Evolutionary conservation across 2,797 vertebrate species (phyloP).

Genomic region (Melanotaenia boesemani): DNA sequence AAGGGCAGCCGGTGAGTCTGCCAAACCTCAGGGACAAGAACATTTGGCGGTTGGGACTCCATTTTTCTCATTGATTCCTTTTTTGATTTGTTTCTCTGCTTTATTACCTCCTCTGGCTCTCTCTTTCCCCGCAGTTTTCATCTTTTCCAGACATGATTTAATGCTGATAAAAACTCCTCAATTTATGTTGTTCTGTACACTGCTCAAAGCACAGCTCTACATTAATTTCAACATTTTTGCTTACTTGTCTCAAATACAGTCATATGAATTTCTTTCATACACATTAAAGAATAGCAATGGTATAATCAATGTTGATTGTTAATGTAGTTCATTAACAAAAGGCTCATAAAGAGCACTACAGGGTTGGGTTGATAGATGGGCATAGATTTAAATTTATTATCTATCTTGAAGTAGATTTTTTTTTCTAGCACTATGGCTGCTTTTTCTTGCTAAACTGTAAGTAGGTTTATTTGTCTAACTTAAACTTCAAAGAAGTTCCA

Average conservation of each 20-base stretch:
- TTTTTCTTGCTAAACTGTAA: not conserved
- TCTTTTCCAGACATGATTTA: constrained; percentile 12
- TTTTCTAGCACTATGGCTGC: not conserved
- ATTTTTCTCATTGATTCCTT: constrained; percentile 24
- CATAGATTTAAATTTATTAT: not conserved
- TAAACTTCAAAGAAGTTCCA: not conserved
- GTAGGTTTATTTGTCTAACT: not conserved
- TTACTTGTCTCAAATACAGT: not conserved
- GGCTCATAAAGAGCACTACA: too few species aligned
- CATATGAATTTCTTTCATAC: not conserved
- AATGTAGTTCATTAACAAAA: not conserved
- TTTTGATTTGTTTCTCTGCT: constrained; percentile 44
- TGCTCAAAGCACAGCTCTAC: not conserved
- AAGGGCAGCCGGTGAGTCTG: constrained; percentile 15
- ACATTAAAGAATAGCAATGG: not conserved
- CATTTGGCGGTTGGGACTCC: constrained; percentile 25
- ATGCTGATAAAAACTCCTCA: constrained; percentile 19
- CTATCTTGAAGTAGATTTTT: not conserved
- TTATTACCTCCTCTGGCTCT: constrained; percentile 18
- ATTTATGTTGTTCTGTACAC: constrained; percentile 6
- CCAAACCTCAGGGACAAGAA: constrained; percentile 8
- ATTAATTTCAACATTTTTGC: not conserved
- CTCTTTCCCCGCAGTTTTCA: constrained; percentile 17
- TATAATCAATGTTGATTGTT: constrained; percentile 4
- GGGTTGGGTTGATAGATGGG: not conserved